Evolutionary conservation across 2,113 vertebrate genomes (phyloP).

Genomic region (Silurus meridionalis): DNA sequence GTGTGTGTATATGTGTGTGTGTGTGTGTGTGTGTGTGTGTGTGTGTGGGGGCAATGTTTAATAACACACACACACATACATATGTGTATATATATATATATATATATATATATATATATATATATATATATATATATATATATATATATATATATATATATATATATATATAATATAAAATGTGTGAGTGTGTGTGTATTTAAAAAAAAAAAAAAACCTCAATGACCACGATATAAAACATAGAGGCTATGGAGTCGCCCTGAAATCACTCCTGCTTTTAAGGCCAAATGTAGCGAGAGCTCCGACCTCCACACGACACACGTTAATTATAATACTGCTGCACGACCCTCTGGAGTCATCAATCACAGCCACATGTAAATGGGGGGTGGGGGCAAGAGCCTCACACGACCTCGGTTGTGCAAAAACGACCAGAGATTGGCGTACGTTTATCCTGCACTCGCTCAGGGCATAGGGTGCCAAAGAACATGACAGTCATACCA

Average conservation of each 20-base stretch:
- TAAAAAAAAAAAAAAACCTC: neutral
- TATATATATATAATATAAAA: no score
- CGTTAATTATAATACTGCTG: conserved; percentile 45
- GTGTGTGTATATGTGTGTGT: neutral
- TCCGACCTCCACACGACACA: neutral
- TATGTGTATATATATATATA: no score
- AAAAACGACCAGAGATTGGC: neutral
- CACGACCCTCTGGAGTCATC: conserved; percentile 10
- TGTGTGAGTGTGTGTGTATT: neutral
- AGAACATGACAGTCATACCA: neutral
- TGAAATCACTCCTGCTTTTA: conserved; percentile 25
- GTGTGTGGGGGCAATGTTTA: no score
- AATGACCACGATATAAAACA: neutral
- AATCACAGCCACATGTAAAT: neutral
- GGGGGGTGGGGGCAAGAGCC: neutral
- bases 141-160: no score
- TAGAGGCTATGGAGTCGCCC: conserved; percentile 13
- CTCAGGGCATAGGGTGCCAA: conserved; percentile 5
- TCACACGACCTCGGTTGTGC: neutral
- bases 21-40: no score
- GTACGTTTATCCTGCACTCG: neutral
- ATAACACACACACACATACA: no score
- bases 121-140: no score
- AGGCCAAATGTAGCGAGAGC: conserved; percentile 38
- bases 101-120: no score